Evolutionary conservation across 2,113 vertebrate species (phyloP), one percentile per base, ranked within the genome.

Genomic region (Prionailurus viverrinus): DNA sequence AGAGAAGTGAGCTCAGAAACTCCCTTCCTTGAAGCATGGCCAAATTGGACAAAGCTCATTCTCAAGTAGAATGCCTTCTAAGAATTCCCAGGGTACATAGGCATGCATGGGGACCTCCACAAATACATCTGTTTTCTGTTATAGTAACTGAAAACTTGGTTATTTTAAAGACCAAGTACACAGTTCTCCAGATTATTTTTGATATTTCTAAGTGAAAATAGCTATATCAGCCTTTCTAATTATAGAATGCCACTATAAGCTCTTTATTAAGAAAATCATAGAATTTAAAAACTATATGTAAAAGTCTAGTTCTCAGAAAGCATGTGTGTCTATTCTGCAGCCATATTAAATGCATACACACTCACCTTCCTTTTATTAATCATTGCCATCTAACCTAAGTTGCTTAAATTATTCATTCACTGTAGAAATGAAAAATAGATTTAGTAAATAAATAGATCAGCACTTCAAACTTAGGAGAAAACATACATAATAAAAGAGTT

Each of bases 171-270:
- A 58, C 16, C 19, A 76, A 29, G 15, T 23, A 74, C 61, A 80
- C 18, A 23, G 51, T 55, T 74, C 33, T 63, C 31, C 45, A 66
- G 78, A 78, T 65, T 14, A 63, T 41, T 83, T 89, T 55, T 91
- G 31, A 15, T 39, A 78, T 86, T 92, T 94, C 21, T 23, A 92
- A 78, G 12, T 92, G 51, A 82, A 78, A 92, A 92, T 31, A 25
- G n/a, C 9, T 55, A 0, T 68, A 65, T 76, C 76, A 4, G 11
- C 8, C 25, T 53, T 90, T 91, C 48, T 95, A 53, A 71, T 71
- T 33, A 53, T 53, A 83, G 79, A 61, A 58, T 48, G 61, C 13
- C 39, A 19, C 3, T 15, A 53, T 1, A 88, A 51, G 12, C 7
- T 74, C 31, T 88, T 76, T 92, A 15, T 8, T 10, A 45, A 95